phyloP scores from a whole-genome alignment of 2,113 vertebrate genomes.

The Psophia crepitans region DNA sequence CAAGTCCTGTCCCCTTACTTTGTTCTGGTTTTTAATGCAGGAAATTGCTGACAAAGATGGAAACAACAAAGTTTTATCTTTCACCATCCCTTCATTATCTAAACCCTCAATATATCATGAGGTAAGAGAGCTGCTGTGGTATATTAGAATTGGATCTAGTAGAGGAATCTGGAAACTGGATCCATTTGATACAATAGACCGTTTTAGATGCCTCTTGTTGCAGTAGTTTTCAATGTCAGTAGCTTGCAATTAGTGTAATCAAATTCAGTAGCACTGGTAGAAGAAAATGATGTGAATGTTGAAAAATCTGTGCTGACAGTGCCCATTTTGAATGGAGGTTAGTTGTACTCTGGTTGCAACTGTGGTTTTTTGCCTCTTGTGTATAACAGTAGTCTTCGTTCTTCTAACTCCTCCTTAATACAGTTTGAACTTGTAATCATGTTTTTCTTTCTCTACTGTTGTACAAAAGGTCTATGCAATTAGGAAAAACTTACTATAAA shows the following conservation, averaged over 20 bases:
- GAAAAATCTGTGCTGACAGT: not conserved
- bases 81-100: constrained; percentile 95
- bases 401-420: not conserved
- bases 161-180: not conserved
- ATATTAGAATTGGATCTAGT: constrained; percentile 22
- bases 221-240: not conserved
- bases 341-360: not conserved
- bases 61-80: constrained; percentile 94
- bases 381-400: not conserved
- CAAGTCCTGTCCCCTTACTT: not conserved
- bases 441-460: not conserved
- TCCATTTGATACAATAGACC: not conserved
- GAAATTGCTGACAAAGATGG: constrained; percentile 99
- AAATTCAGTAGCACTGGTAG: not conserved
- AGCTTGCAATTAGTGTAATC: not conserved
- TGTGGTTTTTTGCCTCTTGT: not conserved
- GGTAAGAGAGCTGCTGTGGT: constrained; percentile 75
- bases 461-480: not conserved
- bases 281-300: not conserved
- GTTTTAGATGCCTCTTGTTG: not conserved
- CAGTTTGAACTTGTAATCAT: not conserved
- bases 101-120: constrained; percentile 98
- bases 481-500: not conserved
- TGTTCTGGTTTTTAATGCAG: constrained; percentile 68
- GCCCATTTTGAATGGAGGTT: not conserved